These are phyloP conservation scores for Therioaphis trifolii DNA, from an alignment of 2,888 invertebrate species.

Conservation along the genomic window DNA sequence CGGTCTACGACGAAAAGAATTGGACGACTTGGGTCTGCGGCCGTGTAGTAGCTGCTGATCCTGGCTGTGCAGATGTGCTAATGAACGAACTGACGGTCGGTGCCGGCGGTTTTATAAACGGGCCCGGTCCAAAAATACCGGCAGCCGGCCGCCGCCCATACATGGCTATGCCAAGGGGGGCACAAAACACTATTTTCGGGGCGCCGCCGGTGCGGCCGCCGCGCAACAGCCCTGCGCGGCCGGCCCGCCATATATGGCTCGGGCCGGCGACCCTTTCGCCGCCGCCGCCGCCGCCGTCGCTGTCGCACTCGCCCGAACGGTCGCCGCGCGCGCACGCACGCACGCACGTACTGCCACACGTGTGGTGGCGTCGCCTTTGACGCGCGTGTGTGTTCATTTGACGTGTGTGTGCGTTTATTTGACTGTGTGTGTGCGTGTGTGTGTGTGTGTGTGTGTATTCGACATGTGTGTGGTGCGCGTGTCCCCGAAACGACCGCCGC, in stretches of 20 bases:
- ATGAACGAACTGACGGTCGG: constrained; percentile 48
- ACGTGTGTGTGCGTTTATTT: too few species aligned
- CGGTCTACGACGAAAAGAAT: constrained; percentile 21
- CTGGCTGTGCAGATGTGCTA: constrained; percentile 36
- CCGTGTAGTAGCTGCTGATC: constrained; percentile 53
- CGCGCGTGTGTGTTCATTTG: not conserved
- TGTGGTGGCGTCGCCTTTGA: not conserved
- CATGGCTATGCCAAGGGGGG: constrained; percentile 61
- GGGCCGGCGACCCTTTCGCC: constrained; percentile 38
- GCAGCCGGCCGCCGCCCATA: constrained; percentile 54
- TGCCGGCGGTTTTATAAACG: constrained; percentile 60
- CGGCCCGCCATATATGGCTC: constrained; percentile 52
- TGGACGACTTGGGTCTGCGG: constrained; percentile 52
- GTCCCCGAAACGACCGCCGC: not conserved
- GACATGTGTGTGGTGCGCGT: too few species aligned
- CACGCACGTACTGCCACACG: not conserved
- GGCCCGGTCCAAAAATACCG: constrained; percentile 54
- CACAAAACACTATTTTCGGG: constrained; percentile 62
- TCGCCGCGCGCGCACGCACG: not conserved
- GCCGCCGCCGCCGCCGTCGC: constrained; percentile 30
- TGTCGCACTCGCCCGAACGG: not conserved
- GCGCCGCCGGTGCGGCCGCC: constrained; percentile 38
- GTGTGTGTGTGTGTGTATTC: too few species aligned
- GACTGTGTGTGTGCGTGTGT: too few species aligned
- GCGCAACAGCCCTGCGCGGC: constrained; percentile 27